Evolutionary conservation across 2,888 invertebrate genomes (phyloP).

Genomic region (Ditula angustiorana): DNA sequence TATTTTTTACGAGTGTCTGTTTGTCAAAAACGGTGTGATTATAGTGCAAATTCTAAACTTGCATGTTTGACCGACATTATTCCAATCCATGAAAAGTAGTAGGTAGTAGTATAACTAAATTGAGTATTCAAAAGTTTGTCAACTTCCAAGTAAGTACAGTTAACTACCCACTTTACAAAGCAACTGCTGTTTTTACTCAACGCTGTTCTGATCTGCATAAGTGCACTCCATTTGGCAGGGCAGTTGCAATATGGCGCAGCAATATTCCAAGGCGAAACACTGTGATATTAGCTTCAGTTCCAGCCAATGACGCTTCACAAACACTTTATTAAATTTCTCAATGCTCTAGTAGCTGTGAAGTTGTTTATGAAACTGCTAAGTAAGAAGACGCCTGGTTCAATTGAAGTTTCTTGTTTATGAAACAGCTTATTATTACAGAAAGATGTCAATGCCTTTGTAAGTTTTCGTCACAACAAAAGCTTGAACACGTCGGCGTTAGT

Average conservation of each 20-base stretch:
- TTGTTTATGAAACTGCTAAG: conserved; percentile 10
- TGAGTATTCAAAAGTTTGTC: too few relatives aligned
- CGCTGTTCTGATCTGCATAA: not conserved
- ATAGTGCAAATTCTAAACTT: too few relatives aligned
- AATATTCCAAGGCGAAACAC: conserved; percentile 15
- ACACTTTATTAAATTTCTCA: conserved; percentile 33
- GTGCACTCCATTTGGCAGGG: conserved; percentile 27
- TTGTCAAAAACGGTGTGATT: too few relatives aligned
- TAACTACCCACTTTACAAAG: not conserved
- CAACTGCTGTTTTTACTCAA: not conserved
- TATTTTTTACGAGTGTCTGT: too few relatives aligned
- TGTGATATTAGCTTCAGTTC: conserved; percentile 20
- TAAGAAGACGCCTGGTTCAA: conserved; percentile 1
- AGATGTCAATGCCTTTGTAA: too few relatives aligned
- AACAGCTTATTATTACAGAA: too few relatives aligned
- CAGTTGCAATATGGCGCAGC: conserved; percentile 21
- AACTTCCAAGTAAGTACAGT: too few relatives aligned
- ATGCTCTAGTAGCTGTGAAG: conserved; percentile 3
- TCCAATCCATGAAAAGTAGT: too few relatives aligned
- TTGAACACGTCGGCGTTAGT: too few relatives aligned
- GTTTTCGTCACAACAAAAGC: too few relatives aligned
- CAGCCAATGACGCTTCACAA: conserved; percentile 20
- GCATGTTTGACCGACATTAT: too few relatives aligned
- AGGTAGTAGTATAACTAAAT: too few relatives aligned
- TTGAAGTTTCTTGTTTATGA: not conserved